Evolutionary conservation across 2,888 invertebrate genomes (phyloP).

Genomic region (Hyles lineata): DNA sequence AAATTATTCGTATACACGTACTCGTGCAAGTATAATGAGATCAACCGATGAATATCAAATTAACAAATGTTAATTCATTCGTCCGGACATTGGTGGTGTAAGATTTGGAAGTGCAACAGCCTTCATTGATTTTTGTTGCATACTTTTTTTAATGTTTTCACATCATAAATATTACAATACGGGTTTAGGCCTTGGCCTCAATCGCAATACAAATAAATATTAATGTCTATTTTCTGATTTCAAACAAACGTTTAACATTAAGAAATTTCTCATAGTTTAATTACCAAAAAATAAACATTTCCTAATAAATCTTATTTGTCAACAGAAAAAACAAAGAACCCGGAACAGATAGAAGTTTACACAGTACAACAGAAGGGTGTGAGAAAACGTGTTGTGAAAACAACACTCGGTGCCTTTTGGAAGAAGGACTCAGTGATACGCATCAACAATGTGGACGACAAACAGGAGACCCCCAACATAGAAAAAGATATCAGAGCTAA

Average conservation of each 20-base stretch:
- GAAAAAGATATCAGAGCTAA: slow-evolving; percentile 89
- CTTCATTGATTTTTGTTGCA: background rate
- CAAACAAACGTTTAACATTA: background rate
- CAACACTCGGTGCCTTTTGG: slow-evolving; percentile 88
- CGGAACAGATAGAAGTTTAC: slow-evolving; percentile 89
- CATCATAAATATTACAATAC: background rate
- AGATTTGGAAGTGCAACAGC: background rate
- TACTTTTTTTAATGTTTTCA: background rate
- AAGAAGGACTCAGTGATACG: slow-evolving; percentile 87
- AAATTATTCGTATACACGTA: slow-evolving; percentile 63
- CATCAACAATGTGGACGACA: slow-evolving; percentile 90
- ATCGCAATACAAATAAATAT: slow-evolving; percentile 1
- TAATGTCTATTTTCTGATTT: background rate
- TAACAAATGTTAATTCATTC: background rate
- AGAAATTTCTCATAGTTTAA: background rate
- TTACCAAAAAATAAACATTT: background rate
- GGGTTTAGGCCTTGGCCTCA: slow-evolving; percentile 1
- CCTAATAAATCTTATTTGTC: slow-evolving; percentile 42
- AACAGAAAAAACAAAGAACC: slow-evolving; percentile 90
- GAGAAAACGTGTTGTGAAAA: slow-evolving; percentile 85
- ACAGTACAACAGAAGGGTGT: slow-evolving; percentile 86
- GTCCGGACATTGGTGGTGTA: background rate
- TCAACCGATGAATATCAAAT: slow-evolving; percentile 48
- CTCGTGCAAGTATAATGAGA: slow-evolving; percentile 51
- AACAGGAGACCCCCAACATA: slow-evolving; percentile 87